Conservation (phyloP, 2,797 vertebrate species). For the Pristis pectinata region DNA sequence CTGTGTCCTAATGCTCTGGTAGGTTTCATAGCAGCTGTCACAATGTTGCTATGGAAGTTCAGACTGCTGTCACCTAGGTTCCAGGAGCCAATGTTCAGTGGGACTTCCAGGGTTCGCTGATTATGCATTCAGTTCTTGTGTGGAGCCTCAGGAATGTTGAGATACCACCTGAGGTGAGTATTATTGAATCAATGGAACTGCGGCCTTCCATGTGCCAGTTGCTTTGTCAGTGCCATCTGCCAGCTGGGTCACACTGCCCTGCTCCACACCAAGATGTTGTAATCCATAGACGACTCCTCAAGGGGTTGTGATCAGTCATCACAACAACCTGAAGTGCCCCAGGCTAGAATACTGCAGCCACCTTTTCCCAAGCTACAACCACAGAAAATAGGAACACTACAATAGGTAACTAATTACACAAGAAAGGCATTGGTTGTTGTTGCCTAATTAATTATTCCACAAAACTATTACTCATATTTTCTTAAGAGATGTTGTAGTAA, state of each 20-base stretch:
- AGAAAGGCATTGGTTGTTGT: no score
- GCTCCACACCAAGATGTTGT: not conserved
- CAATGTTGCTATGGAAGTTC: no score
- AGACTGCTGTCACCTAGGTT: no score
- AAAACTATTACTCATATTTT: no score
- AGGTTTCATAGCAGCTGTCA: no score
- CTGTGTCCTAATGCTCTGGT: no score
- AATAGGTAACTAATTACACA: no score
- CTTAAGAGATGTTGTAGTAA: no score
- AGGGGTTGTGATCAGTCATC: not conserved
- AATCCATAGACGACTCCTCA: not conserved
- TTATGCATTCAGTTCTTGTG: not conserved
- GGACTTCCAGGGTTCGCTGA: not conserved
- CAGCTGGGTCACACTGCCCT: no score
- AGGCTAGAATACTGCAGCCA: not conserved
- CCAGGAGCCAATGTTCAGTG: no score
- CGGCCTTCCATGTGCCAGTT: not conserved
- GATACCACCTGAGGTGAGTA: not conserved
- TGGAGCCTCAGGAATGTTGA: not conserved
- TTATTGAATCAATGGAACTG: not conserved
- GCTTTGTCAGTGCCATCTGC: not conserved
- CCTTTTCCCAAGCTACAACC: not conserved
- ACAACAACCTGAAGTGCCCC: not conserved
- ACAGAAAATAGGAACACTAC: no score
- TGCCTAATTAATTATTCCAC: no score